These are phyloP conservation scores for Lasioglossum leucozonium DNA, from an alignment of 2,888 invertebrate genomes.

Conservation along the genomic window DNA sequence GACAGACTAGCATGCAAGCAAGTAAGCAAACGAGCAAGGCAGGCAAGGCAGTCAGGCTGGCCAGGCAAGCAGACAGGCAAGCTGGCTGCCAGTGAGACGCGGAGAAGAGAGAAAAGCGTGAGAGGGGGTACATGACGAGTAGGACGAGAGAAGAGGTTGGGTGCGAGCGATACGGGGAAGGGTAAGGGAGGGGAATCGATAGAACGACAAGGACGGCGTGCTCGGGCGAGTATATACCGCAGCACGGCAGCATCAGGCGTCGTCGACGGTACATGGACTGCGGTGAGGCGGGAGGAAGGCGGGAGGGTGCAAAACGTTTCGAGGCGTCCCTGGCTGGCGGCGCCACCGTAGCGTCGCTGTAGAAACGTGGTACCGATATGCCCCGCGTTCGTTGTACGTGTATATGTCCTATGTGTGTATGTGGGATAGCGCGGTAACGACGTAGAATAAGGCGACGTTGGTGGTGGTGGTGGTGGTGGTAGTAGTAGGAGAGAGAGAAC, in stretches of 20 bases:
- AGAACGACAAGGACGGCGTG: slow-evolving; percentile 80
- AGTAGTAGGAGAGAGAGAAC: neutral
- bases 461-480: slow-evolving; percentile 20
- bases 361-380: slow-evolving; percentile 53
- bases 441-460: slow-evolving; percentile 49
- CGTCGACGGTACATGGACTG: slow-evolving; percentile 61
- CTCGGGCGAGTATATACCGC: slow-evolving; percentile 63
- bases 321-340: slow-evolving; percentile 75
- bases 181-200: slow-evolving; percentile 78
- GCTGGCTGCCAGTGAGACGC: slow-evolving; percentile 62
- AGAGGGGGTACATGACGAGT: slow-evolving; percentile 62
- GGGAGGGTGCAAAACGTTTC: slow-evolving; percentile 59
- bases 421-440: slow-evolving; percentile 60
- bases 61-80: slow-evolving; percentile 67
- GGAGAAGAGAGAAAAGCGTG: slow-evolving; percentile 63
- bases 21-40: slow-evolving; percentile 62
- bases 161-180: slow-evolving; percentile 63
- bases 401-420: slow-evolving; percentile 38
- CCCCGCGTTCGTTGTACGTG: slow-evolving; percentile 27
- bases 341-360: slow-evolving; percentile 68
- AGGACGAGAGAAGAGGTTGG: slow-evolving; percentile 57
- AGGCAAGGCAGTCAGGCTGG: slow-evolving; percentile 65
- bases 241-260: slow-evolving; percentile 74
- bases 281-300: slow-evolving; percentile 48
- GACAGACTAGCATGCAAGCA: slow-evolving; percentile 67